These are phyloP conservation scores for Xylocampa areola DNA, from an alignment of 2,888 invertebrate species.

Conservation along the genomic window DNA sequence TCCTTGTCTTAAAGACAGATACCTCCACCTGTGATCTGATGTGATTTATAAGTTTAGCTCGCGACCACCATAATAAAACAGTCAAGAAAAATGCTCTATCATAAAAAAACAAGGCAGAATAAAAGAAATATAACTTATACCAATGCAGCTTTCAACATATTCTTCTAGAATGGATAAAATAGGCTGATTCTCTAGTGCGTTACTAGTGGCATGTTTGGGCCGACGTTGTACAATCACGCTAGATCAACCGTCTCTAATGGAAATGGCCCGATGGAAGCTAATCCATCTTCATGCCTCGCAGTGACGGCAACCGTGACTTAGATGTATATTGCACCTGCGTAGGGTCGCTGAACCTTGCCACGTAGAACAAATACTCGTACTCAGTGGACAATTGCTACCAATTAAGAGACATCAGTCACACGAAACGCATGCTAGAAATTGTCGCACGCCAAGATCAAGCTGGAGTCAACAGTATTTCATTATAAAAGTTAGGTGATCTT, in stretches of 20 bases:
- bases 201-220: conserved; percentile 18
- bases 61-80: no score
- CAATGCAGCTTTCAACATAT: no score
- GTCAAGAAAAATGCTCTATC: no score
- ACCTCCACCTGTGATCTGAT: no score
- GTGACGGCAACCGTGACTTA: conserved; percentile 67
- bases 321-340: conserved; percentile 74
- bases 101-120: no score
- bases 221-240: conserved; percentile 43
- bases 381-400: conserved; percentile 21
- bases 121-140: no score
- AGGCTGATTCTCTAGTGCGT: conserved; percentile 26
- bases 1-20: no score
- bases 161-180: no score
- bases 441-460: conserved; percentile 24
- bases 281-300: conserved; percentile 72
- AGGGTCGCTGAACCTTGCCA: conserved; percentile 64
- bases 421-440: conserved; percentile 31
- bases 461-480: conserved; percentile 12
- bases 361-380: conserved; percentile 11
- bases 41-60: no score
- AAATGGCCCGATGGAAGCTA: conserved; percentile 64
- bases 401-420: conserved; percentile 34
- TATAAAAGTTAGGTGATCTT: no score
- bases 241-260: conserved; percentile 65